Evolutionary conservation across 2,113 vertebrate genomes (phyloP), one percentile per base, ranked within the genome.

Genomic region (Charina bottae): DNA sequence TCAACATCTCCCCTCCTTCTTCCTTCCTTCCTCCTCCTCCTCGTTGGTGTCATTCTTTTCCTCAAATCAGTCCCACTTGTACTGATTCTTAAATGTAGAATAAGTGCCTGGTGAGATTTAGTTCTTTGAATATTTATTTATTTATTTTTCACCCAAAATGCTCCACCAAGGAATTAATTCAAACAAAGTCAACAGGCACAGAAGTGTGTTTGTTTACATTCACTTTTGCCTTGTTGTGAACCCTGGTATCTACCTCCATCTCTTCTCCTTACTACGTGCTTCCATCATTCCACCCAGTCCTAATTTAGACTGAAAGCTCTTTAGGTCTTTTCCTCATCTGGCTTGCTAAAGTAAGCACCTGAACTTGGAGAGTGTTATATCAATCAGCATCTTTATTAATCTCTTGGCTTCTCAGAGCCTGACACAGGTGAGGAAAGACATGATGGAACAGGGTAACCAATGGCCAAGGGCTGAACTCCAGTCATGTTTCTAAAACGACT

Each of bases 1-100:
- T 90, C 90, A 86, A 1, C 56, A 56, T 11, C 91, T 93, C 49
- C n/a, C n/a, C 8, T 10, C 58, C 90, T 94, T 93, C 89, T 94
- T 94, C 19, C 64, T 94, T 94, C 19, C 64, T 72, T 88, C 91
- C 89, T 49, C 49, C 49, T 7, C 4, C 4, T 49, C 49, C 49
- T 49, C 49, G 6, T 49, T 49, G 4, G 5, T 49, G 49, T 49
- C 5, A 49, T 49, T 49, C 49, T 49, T 49, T 49, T 6, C 49
- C 49, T 49, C 58, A 92, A 19, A 89, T 62, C 85, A 93, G 33
- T 53, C 85, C 93, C 42, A 90, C 58, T 19, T 58, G 11, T 21
- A 13, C 49, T n/a, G 85, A 10, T 24, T 90, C 26, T 86, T 92
- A 72, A 94, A 92, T 58, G 54, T 6, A 2, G 46, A 93, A 8